Evolutionary conservation across 1,140 invertebrate genomes (phyloP).

Genomic region (Drosophila erecta): DNA sequence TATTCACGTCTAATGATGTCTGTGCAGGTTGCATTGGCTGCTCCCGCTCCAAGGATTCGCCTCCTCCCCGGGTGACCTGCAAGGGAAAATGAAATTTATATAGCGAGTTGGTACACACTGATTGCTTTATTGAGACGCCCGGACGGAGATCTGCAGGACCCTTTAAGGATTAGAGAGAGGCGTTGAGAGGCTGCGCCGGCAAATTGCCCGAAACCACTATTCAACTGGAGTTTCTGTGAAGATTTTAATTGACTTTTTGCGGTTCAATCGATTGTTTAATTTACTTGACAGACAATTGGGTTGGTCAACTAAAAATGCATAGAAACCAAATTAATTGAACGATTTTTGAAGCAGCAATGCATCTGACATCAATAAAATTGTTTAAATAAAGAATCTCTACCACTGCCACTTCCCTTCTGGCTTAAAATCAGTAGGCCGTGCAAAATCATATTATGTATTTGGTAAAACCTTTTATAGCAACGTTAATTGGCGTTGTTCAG

Average conservation of each 20-base stretch:
- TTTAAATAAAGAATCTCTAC: neutral
- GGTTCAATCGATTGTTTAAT: conserved; percentile 23
- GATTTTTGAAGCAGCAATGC: neutral
- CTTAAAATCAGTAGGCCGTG: neutral
- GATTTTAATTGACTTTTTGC: conserved; percentile 46
- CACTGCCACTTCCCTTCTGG: neutral
- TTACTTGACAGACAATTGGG: conserved; percentile 6
- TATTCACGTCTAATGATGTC: conserved; percentile 73
- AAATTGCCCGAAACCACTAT: conserved; percentile 23
- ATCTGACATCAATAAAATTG: neutral
- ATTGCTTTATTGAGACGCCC: conserved; percentile 65
- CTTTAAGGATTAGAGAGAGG: conserved; percentile 8
- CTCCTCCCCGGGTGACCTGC: conserved; percentile 32
- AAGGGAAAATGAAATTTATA: conserved; percentile 53
- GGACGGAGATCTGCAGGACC: conserved; percentile 30
- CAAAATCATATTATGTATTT: neutral
- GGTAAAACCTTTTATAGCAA: too few relatives aligned
- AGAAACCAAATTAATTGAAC: neutral
- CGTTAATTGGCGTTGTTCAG: too few relatives aligned
- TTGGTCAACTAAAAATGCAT: neutral
- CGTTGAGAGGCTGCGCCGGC: conserved; percentile 1
- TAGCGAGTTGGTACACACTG: conserved; percentile 44
- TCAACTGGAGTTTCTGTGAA: neutral
- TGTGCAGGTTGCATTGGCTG: conserved; percentile 77
- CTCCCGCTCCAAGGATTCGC: conserved; percentile 34